These are phyloP conservation scores for Melanotaenia trifasciata DNA, from an alignment of 2,797 vertebrate genomes.

Conservation along the genomic window DNA sequence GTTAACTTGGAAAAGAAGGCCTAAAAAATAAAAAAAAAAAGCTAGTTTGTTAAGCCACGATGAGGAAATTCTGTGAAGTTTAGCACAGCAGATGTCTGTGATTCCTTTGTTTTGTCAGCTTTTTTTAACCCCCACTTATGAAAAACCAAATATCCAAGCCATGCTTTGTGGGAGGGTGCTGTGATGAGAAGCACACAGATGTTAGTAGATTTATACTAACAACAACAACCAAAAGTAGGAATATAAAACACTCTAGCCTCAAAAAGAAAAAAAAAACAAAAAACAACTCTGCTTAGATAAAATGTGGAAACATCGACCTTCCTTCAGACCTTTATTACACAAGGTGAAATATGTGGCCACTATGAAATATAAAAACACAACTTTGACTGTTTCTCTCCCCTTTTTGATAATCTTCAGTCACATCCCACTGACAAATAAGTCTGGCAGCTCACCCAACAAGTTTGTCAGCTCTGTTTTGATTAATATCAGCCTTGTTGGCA, in stretches of 20 bases:
- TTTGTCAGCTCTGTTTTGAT: constrained; percentile 68
- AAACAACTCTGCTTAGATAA: neutral
- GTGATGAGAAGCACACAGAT: constrained; percentile 9
- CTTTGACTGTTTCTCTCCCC: constrained; percentile 10
- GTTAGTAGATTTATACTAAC: neutral
- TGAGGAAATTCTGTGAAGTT: constrained; percentile 23
- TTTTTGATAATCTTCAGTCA: constrained; percentile 43
- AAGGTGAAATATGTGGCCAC: constrained; percentile 28
- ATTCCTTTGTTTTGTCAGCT: neutral
- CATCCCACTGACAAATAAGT: constrained; percentile 59
- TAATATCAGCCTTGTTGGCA: constrained; percentile 63
- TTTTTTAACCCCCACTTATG: neutral
- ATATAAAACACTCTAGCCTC: neutral
- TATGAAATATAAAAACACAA: constrained; percentile 34
- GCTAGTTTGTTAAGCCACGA: neutral
- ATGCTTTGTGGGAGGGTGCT: neutral
- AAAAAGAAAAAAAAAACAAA: neutral
- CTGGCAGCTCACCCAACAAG: constrained; percentile 54
- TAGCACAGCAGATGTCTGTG: neutral
- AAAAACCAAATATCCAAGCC: constrained; percentile 9
- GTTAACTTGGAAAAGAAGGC: constrained; percentile 37
- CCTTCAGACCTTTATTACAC: constrained; percentile 26
- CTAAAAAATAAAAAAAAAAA: constrained; percentile 23
- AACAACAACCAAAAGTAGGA: constrained; percentile 5
- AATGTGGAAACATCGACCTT: neutral